A percentile compares a stretch with the other conserved stretches of the same genome.
These are phyloP conservation scores for Tiliqua scincoides DNA, from an alignment of 2,113 vertebrate genomes.

Conservation along the genomic window DNA sequence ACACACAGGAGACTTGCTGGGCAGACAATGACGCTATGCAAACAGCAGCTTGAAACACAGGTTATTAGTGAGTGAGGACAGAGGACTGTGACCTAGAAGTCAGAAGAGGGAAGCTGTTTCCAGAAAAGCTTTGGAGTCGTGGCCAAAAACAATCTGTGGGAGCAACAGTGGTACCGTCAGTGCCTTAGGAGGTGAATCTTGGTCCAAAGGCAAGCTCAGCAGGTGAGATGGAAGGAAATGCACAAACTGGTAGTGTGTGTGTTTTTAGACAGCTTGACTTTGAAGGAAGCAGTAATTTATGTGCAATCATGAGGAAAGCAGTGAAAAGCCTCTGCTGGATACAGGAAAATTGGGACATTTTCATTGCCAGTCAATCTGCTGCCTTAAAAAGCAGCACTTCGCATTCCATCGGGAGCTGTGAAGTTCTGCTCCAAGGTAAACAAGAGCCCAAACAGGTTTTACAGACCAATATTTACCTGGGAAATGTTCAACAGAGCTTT, in stretches of 20 bases:
- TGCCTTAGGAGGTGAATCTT: slow-evolving; percentile 43
- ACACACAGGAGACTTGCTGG: slow-evolving; percentile 38
- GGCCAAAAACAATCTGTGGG: slow-evolving; percentile 43
- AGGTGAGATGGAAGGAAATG: slow-evolving; percentile 65
- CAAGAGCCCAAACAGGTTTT: slow-evolving; percentile 37
- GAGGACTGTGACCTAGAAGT: slow-evolving; percentile 42
- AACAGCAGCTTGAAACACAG: slow-evolving; percentile 39
- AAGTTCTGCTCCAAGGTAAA: slow-evolving; percentile 45
- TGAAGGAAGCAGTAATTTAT: slow-evolving; percentile 63
- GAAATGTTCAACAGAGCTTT: slow-evolving; percentile 33
- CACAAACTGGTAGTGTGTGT: slow-evolving; percentile 46
- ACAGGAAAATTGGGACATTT: slow-evolving; percentile 50
- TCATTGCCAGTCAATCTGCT: slow-evolving; percentile 47
- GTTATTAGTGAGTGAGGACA: slow-evolving; percentile 52
- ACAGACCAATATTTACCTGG: slow-evolving; percentile 40
- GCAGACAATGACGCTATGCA: slow-evolving; percentile 30
- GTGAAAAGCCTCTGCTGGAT: slow-evolving; percentile 58
- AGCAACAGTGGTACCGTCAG: slow-evolving; percentile 34
- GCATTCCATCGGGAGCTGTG: slow-evolving; percentile 40
- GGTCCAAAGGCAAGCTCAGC: slow-evolving; percentile 62
- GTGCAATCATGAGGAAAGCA: slow-evolving; percentile 62
- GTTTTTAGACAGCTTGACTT: slow-evolving; percentile 63
- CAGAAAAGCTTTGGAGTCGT: slow-evolving; percentile 34
- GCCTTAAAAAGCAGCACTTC: slow-evolving; percentile 45
- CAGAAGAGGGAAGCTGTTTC: slow-evolving; percentile 30